These are phyloP conservation scores for Rutilus rutilus DNA, from an alignment of 2,113 vertebrate species.

Conservation along the genomic window DNA sequence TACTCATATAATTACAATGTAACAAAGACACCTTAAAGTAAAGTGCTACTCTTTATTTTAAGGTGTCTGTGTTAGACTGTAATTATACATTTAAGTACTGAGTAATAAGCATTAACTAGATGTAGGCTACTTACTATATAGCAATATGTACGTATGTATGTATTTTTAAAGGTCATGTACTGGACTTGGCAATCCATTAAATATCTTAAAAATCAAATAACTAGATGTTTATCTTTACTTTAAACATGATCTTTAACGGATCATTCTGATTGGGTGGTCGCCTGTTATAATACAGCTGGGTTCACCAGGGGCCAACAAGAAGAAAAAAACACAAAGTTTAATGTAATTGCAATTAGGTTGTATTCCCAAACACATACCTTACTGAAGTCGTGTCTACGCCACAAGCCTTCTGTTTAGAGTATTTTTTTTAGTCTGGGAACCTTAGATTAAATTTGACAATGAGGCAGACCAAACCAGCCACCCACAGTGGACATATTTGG, in stretches of 20 bases:
- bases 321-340: slow-evolving; percentile 7
- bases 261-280: slow-evolving; percentile 2
- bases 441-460: slow-evolving; percentile 36
- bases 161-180: neutral
- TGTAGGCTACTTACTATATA: too few relatives aligned
- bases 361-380: neutral
- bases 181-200: neutral
- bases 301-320: neutral
- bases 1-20: too few relatives aligned
- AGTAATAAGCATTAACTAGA: too few relatives aligned
- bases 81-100: too few relatives aligned
- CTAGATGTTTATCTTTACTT: neutral
- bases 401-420: slow-evolving; percentile 31
- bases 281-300: neutral
- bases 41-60: too few relatives aligned
- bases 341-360: neutral
- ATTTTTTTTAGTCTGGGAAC: slow-evolving; percentile 29
- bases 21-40: too few relatives aligned
- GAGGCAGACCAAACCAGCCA: slow-evolving; percentile 55
- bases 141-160: too few relatives aligned
- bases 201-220: neutral
- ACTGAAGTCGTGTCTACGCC: neutral
- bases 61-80: too few relatives aligned
- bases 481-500: slow-evolving; percentile 58
- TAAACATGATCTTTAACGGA: neutral